Evolutionary conservation across 2,888 invertebrate genomes (phyloP), one percentile per base, ranked within the genome.

Genomic region (Epicampocera succincta): DNA sequence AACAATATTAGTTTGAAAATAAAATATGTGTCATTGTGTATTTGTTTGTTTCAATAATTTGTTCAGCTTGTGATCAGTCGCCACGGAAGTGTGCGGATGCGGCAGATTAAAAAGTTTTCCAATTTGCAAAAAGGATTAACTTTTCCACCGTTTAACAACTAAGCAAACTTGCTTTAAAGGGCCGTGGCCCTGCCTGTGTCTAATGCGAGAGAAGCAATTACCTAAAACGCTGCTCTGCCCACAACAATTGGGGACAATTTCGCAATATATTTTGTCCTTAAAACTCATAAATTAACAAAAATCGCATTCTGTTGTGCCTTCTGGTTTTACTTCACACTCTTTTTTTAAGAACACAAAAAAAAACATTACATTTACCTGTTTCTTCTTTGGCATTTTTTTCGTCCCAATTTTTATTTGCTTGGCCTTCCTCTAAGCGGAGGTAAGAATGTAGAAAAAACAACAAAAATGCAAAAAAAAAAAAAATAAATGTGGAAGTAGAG

Each of bases 81-180:
- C 8, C 17, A 6, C n/a, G 42, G 33, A 60, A 61, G 60, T 25
- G 15, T 33, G 33, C 29, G 1, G 1, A 48, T 33, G 50, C 17
- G 17, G 3, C 13, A 15, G 29, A 19, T 11, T 40, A 46, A 56
- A 46, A 44, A 29, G 33, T 33, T 29, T 17, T 68, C 42, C 13
- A 29, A 54, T 61, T 75, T 82, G 74, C 46, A 46, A 72, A 75
- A 79, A 61, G 75, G 71, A 75, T 79, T 71, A 71, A 69, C 13
- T 74, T 58, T 77, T 69, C 50, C 65, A 38, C 9, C 33, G 33
- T 21, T 71, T 65, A 63, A 65, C 13, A 33, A 3, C 33, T 33
- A 25, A 5, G 40, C 11, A 74, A 56, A 48, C 12, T 19, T 52
- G 29, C 9, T 2, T n/a, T n/a, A 1, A 8, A 13, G 1, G 11